phyloP scores from a whole-genome alignment of 2,113 vertebrate species.

The Miniopterus natalensis region DNA sequence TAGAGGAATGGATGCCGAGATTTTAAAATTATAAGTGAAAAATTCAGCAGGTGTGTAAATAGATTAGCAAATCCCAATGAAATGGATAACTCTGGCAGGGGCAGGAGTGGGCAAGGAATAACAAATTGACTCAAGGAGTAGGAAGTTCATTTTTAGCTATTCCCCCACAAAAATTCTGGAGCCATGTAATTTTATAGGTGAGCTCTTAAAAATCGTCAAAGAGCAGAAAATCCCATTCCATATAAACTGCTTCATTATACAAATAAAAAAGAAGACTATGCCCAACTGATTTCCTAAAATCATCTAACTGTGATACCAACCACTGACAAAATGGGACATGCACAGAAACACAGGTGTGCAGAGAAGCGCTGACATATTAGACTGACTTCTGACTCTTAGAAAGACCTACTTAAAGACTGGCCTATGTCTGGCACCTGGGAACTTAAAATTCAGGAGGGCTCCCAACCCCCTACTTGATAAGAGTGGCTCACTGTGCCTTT shows the following conservation, averaged over 20 bases:
- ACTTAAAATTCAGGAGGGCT: neutral
- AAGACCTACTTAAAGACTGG: neutral
- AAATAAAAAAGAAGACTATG: neutral
- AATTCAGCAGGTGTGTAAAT: constrained; percentile 12
- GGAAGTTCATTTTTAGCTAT: constrained; percentile 51
- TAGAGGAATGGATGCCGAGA: constrained; percentile 11
- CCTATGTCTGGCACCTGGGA: neutral
- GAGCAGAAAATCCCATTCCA: neutral
- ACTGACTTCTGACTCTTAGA: neutral
- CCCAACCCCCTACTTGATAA: neutral
- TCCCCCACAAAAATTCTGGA: constrained; percentile 33
- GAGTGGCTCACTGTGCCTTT: neutral
- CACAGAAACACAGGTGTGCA: neutral
- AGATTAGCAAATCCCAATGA: constrained; percentile 53
- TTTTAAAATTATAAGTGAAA: constrained; percentile 67
- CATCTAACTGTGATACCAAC: neutral
- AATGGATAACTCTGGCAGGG: neutral
- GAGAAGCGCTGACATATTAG: neutral
- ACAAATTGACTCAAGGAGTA: constrained; percentile 30
- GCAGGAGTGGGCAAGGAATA: neutral
- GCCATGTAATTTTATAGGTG: constrained; percentile 18
- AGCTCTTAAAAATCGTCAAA: constrained; percentile 42
- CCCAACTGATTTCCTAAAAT: constrained; percentile 11
- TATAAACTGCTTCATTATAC: neutral
- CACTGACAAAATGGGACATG: neutral